Base-by-base conservation (phyloP, 2,797 vertebrate genomes). In the Brachyalestes nurse region DNA sequence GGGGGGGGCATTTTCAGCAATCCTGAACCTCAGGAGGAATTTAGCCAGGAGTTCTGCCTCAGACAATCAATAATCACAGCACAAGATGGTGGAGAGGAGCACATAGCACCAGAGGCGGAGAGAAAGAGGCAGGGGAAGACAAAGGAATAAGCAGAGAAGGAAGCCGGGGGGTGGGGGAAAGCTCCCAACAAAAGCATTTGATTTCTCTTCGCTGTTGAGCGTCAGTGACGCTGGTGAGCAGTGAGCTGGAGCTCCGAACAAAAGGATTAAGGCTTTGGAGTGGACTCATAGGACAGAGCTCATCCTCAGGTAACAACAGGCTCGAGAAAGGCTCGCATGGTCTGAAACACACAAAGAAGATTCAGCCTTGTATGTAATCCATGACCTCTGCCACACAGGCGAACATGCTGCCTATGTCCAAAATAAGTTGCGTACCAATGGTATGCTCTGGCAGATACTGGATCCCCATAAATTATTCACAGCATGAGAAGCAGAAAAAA, bases 51-150 rank as follows among this genome's bases (percentile, higher is more conserved):
- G 78, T 72, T 78, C 34, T 69, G 73, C 79, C 79, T 81, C 16
- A 55, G 66, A 74, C 79, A 60, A 84, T 84, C 83, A 81, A 84
- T 84, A 84, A 80, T 60, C 28, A 62, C 64, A 70, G 78, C 16
- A 21, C 53, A 82, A 67, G 62, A 78, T 69, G 55, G 53, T 42
- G 55, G 71, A 51, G 77, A 69, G 14, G 23, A 51, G 66, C 51
- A 8, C 73, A 69, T 25, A 47, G 74, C 69, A 78, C 45, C 34
- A 51, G 66, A 42, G 76, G 53, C 16, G 47, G 25, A 77, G 55
- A 57, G 60, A 57, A 17, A 55, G 79, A 81, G 78, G 69, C 60
- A 67, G 74, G 60, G 58, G 55, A 60, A 77, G 82, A 78, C 67
- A 73, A 73, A 80, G 75, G 67, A 81, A 69, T 21, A 66, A 57